Percentiles rank a stretch among this genome's conserved stretches.
These are phyloP conservation scores for Drosophila tani DNA, from an alignment of 1,140 invertebrate genomes.

Conservation along the genomic window DNA sequence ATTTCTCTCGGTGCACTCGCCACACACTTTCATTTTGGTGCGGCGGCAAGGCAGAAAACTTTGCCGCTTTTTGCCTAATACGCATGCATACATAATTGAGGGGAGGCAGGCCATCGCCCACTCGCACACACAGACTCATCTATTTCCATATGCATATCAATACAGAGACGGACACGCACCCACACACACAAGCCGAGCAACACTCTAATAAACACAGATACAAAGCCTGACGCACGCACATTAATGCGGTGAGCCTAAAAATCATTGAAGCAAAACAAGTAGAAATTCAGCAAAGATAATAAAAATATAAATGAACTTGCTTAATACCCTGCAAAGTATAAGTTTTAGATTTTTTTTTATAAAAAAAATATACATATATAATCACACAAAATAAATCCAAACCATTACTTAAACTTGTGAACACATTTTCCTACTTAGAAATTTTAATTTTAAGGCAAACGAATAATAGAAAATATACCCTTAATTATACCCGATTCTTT, in stretches of 20 bases:
- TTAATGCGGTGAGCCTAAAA: conserved; percentile 77
- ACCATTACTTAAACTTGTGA: background rate
- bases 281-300: conserved; percentile 10
- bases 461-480: no score
- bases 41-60: conserved; percentile 48
- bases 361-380: background rate
- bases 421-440: background rate
- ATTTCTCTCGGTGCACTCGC: conserved; percentile 12
- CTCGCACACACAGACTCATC: background rate
- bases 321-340: conserved; percentile 8
- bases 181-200: conserved; percentile 20
- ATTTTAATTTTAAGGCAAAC: no score
- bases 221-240: conserved; percentile 53
- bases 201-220: conserved; percentile 69
- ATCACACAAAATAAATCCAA: background rate
- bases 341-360: background rate
- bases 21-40: conserved; percentile 19
- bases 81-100: conserved; percentile 75
- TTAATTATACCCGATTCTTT: no score
- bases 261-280: conserved; percentile 71
- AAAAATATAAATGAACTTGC: no score
- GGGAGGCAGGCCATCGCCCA: conserved; percentile 38
- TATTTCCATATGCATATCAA: conserved; percentile 58
- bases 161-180: conserved; percentile 22
- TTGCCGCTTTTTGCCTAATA: conserved; percentile 67